Evolutionary conservation across 2,113 vertebrate genomes (phyloP), one percentile per base, ranked within the genome.

Genomic region (Numida meleagris): DNA sequence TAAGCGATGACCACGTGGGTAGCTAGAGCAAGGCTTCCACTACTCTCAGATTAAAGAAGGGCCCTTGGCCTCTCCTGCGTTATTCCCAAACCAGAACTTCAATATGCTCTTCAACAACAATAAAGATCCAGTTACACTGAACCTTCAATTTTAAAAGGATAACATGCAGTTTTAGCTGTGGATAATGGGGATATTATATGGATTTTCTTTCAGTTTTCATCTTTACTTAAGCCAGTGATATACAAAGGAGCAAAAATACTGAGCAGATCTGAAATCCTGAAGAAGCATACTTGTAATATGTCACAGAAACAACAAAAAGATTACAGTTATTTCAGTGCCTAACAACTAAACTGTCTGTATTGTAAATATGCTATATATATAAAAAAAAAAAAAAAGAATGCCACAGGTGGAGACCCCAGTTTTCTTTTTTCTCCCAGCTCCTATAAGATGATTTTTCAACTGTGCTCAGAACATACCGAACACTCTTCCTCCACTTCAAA

Each of bases 1-100:
- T 55, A 63, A 83, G 34, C 45, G 27, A 42, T 43, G 21, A 18
- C 53, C 4, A 5, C 3, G 3, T 27, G 8, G 0, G 1, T 6
- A 71, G 27, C 16, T 85, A 55, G 15, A 77, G 13, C 24, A 58
- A 80, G 50, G 42, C 18, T 38, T 15, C 53, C 19, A 1, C 24
- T 57, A 15, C 9, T 27, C 21, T 89, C 31, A 66, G 23, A 13
- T 14, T 68, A 51, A 62, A 48, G 50, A 67, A 74, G 11, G 38
- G 3, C 8, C n/a, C 21, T 85, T 40, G 50, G 58, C 51, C 12
- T 31, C 55, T 65, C 24, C 16, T 58, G 33, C 4, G 9, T 6
- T 11, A 20, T 80, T 88, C 74, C 59, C 42, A 62, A 66, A 13
- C 4, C 14, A 77, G 72, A 80, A 62, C 59, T 27, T 38, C 59